Percentiles rank a stretch among this genome's conserved stretches.
These are phyloP conservation scores for Proteles cristata DNA, from an alignment of 2,113 vertebrate genomes.

Conservation along the genomic window DNA sequence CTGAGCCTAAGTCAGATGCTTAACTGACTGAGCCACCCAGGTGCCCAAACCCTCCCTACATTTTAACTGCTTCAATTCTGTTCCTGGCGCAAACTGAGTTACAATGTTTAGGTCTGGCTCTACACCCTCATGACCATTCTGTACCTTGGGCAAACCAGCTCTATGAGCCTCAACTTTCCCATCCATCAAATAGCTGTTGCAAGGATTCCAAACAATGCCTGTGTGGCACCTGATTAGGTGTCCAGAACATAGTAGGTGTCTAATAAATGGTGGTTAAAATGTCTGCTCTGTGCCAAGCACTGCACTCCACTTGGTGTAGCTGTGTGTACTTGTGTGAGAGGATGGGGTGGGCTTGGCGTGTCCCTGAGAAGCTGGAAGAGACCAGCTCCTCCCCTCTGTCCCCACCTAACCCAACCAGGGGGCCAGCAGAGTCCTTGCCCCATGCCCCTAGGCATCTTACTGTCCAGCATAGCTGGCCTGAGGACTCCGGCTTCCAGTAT, in stretches of 20 bases:
- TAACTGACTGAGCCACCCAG: too few relatives aligned
- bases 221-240: background rate
- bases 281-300: background rate
- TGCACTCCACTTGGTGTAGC: background rate
- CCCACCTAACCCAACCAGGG: accelerated
- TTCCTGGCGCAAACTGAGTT: background rate
- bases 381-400: too few relatives aligned
- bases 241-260: background rate
- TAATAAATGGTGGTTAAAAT: background rate
- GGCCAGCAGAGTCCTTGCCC: too few relatives aligned
- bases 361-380: background rate
- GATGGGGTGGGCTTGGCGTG: accelerated
- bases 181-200: background rate
- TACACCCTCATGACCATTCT: too few relatives aligned
- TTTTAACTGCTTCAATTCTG: background rate
- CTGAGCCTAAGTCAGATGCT: too few relatives aligned
- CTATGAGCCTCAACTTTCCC: background rate
- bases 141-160: background rate
- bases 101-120: background rate
- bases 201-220: background rate
- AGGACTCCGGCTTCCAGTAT: background rate
- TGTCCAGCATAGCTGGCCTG: background rate
- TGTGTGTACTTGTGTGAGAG: background rate
- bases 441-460: background rate
- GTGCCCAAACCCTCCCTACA: background rate